phyloP scores from a whole-genome alignment of 2,113 vertebrate species.

The Neomonachus schauinslandi region DNA sequence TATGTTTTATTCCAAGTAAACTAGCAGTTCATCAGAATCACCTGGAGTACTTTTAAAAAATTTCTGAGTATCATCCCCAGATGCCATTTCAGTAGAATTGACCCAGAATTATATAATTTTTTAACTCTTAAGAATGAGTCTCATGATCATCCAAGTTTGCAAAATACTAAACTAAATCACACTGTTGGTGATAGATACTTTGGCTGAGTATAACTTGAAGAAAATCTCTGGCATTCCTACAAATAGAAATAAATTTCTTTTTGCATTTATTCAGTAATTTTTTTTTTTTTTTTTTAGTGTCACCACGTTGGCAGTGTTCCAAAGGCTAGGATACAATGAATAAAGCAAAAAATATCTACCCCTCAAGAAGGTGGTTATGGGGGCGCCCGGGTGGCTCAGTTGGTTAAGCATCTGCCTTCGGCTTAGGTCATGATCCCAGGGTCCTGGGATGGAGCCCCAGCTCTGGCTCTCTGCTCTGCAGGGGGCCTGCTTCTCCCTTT shows the following conservation, averaged over 20 bases:
- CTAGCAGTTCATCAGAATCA: not conserved
- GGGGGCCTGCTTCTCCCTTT: not conserved
- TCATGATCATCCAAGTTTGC: not conserved
- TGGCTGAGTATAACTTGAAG: not conserved
- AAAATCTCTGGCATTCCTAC: not conserved
- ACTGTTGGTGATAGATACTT: not conserved
- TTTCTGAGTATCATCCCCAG: not conserved
- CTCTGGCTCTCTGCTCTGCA: not conserved
- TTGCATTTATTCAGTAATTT: not conserved
- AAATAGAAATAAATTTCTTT: not conserved
- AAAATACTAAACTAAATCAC: not conserved
- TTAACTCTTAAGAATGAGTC: not conserved
- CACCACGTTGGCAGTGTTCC: not conserved
- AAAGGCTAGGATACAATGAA: not conserved
- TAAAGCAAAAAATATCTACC: not conserved
- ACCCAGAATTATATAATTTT: not conserved
- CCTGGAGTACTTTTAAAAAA: not conserved
- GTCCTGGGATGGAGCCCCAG: not conserved
- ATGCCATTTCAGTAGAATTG: not conserved
- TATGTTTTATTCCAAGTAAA: slow-evolving; percentile 16
- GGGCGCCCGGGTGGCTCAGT: not conserved
- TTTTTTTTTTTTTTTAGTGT: not conserved
- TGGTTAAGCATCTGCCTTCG: not conserved
- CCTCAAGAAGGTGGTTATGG: not conserved
- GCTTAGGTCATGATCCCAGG: not conserved